These are phyloP conservation scores for Seriola dumerili DNA, from an alignment of 2,113 vertebrate species.

Conservation along the genomic window DNA sequence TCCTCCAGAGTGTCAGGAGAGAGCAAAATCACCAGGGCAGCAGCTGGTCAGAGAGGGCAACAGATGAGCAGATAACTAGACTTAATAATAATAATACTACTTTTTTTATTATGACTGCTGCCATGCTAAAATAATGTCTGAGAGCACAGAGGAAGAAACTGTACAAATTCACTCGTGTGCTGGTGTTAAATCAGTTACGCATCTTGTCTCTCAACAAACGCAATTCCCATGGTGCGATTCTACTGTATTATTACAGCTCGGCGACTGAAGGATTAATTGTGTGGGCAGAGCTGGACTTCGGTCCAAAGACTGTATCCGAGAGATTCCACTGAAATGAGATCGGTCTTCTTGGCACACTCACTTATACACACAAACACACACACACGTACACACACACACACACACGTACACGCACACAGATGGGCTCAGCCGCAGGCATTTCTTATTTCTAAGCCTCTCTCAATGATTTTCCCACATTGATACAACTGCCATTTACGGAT, in stretches of 20 bases:
- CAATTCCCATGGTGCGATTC: conserved; percentile 35
- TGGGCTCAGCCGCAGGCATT: conserved; percentile 28
- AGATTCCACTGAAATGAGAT: conserved; percentile 77
- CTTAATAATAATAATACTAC: not conserved
- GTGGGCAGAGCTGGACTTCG: conserved; percentile 57
- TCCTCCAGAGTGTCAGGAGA: conserved; percentile 41
- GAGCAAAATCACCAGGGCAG: conserved; percentile 67
- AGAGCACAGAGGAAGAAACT: conserved; percentile 5
- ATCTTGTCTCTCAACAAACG: not conserved
- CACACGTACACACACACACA: not conserved
- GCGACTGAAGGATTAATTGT: conserved; percentile 58
- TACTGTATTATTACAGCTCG: conserved; percentile 44
- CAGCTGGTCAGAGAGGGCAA: conserved; percentile 49
- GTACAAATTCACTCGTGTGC: not conserved
- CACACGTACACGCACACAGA: conserved; percentile 17
- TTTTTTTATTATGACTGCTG: too few species aligned
- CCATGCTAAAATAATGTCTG: not conserved
- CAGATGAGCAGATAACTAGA: conserved; percentile 30
- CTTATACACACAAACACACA: not conserved
- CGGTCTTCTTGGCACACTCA: conserved; percentile 49
- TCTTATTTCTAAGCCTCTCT: conserved; percentile 42
- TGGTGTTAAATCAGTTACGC: conserved; percentile 26
- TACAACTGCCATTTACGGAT: conserved; percentile 45
- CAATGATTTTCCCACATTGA: conserved; percentile 64
- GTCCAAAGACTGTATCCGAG: conserved; percentile 47